Conservation (phyloP, 2,797 vertebrate species). For the Eospalax fontanierii region DNA sequence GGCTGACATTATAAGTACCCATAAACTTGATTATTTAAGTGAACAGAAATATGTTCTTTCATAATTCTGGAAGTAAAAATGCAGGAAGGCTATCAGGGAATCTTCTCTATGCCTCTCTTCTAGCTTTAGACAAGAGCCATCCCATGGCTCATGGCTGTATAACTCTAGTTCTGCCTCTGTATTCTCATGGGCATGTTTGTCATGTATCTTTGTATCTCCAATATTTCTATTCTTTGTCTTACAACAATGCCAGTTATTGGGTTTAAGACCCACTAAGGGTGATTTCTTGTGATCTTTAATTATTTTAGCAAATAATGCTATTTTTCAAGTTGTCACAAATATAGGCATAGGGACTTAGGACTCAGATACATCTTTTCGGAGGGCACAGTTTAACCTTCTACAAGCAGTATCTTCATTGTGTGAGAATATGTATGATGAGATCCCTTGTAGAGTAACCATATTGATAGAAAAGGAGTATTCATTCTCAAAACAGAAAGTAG, state of each 20-base stretch:
- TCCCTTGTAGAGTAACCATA: neutral
- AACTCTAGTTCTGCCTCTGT: neutral
- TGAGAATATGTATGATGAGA: neutral
- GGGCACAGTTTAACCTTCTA: neutral
- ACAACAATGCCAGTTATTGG: neutral
- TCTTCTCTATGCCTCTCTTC: neutral
- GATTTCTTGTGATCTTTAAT: constrained; percentile 1
- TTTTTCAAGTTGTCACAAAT: constrained; percentile 11
- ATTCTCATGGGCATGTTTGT: neutral
- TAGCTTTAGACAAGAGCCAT: neutral
- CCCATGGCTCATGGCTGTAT: neutral
- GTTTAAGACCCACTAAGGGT: neutral
- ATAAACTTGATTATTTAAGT: constrained; percentile 4
- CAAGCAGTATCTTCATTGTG: neutral
- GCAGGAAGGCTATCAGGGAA: neutral
- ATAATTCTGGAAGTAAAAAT: neutral
- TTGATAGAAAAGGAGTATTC: neutral
- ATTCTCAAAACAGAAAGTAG: neutral
- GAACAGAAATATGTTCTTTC: constrained; percentile 8
- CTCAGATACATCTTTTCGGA: neutral
- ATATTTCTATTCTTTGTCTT: neutral
- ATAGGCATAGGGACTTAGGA: neutral
- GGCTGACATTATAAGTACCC: neutral
- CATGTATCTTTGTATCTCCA: neutral
- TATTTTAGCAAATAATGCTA: neutral